Evolutionary conservation across 2,888 invertebrate genomes (phyloP), one percentile per base, ranked within the genome.

Genomic region (Scaptomyza polygonia): DNA sequence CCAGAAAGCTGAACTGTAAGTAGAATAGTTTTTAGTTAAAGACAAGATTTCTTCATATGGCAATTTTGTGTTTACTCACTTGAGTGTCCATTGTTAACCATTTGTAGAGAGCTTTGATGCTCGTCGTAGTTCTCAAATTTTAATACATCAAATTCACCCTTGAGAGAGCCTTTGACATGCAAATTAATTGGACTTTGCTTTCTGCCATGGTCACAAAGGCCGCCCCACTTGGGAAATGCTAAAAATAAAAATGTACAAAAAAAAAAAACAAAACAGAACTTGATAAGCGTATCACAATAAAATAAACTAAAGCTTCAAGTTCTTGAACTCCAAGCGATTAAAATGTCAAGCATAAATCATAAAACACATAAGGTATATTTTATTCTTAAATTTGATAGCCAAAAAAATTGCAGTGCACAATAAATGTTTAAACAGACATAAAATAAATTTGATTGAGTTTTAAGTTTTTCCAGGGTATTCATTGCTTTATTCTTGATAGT

Each of bases 171-270:
- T 7, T 93, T 92, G 7, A 92, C 92, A 73, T 93, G 92, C 52
- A 97, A 93, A 91, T 96, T 93, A 77, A 97, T 96, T 0, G 97
- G 97, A 0, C 96, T 96, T 90, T 97, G 97, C 39, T 92, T 91
- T 36, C 88, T 88, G 1, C 96, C 96, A 0, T 82, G 90, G 21
- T 89, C 91, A 81, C 96, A 96, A n/a, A 93, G 85, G 11, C 94
- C 94, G 5, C 94, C 93, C 96, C 96, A 96, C 55, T 92, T 77
- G 1, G 91, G 89, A 74, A 91, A 91, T 9, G 79, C 91, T 91
- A 55, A n/a, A 72, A 65, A 29, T 34, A 42, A 8, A 5, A 36
- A n/a, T 25, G 2, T 3, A 21, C 12, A 34, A 14, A 68, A 12
- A 0, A 30, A n/a, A 25, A 12, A 9, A 12, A 12, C 21, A 0